Conservation (phyloP, 2,888 invertebrate genomes). For the Schizaphis graminum region DNA sequence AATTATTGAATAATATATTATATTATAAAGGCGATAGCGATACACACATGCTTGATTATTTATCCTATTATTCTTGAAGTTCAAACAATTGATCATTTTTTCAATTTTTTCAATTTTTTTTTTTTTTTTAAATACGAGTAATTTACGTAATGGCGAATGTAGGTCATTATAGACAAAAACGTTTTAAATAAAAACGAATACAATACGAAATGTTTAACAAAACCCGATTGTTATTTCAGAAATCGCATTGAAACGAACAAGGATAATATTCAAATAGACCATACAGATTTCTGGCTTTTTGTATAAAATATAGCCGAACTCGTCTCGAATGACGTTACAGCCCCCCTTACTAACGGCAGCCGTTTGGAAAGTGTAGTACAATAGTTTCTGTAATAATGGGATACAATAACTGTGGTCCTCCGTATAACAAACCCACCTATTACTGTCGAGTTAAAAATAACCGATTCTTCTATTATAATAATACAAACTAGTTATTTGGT, state of each 20-base stretch:
- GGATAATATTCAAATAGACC: conserved; percentile 16
- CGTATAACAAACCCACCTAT: conserved; percentile 16
- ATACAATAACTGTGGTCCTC: conserved; percentile 20
- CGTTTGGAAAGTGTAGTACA: conserved; percentile 9
- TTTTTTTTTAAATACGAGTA: not conserved
- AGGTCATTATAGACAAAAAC: conserved; percentile 4
- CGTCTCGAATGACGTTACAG: not conserved
- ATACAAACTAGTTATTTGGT: not conserved
- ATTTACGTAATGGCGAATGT: not conserved
- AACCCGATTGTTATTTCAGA: conserved; percentile 28
- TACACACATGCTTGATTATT: not conserved
- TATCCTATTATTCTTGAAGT: not conserved
- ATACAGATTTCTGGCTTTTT: conserved; percentile 15
- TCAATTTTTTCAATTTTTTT: too few species aligned
- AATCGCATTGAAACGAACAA: not conserved
- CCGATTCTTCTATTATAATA: conserved; percentile 28
- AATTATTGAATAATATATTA: not conserved
- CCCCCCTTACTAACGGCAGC: not conserved
- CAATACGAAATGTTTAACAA: not conserved
- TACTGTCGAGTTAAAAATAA: not conserved
- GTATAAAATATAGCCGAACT: conserved; percentile 7
- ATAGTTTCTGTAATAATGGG: conserved; percentile 12
- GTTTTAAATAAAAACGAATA: conserved; percentile 12
- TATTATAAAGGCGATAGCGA: not conserved
- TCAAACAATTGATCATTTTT: conserved; percentile 10